Evolutionary conservation across 2,888 invertebrate genomes (phyloP), one percentile per base, ranked within the genome.

Genomic region (Drosophila silvestris): DNA sequence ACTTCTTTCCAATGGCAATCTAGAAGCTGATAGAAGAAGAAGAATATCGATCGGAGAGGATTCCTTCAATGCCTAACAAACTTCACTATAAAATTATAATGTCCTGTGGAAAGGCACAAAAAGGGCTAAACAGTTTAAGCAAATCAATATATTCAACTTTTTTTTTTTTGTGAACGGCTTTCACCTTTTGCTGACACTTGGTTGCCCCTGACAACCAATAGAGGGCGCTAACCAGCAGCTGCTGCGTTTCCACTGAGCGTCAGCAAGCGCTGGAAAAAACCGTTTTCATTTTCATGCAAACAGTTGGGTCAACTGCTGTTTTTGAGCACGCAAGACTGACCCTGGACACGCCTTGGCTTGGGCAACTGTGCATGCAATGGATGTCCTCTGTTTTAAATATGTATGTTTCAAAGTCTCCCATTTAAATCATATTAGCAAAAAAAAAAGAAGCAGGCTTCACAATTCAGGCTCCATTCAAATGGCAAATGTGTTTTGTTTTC

Each of bases 331-430:
- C 30, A 35, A 22, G 10, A 12, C 26, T 22, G 16, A 10, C 26
- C 10, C 6, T 6, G 53, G 33, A 30, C 19, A 33, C 39, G 2
- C 19, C 39, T 32, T 14, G 33, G 33, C 16, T 5, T 16, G 4
- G 37, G 37, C 65, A 35, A 37, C n/a, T 26, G 56, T 77, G 81
- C 81, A 77, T 84, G 74, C 62, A 70, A 76, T 73, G 64, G n/a
- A 37, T 28, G 26, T 56, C 19, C 19, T 63, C 70, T 68, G 52
- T 63, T 32, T 57, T n/a, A 30, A 57, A 28, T 39, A 28, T 35
- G n/a, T n/a, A 39, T n/a, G 12, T 37, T 3, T 19, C 16, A 16
- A 47, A 26, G 22, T 37, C 5, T 28, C n/a, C 10, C 9, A 51
- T 19, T 51, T 51, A 28, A 51, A 28, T 28, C 10, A 12, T 12